Evolutionary conservation across 2,888 invertebrate species (phyloP), one percentile per base, ranked within the genome.

Genomic region (Rhorus exstirpatorius): DNA sequence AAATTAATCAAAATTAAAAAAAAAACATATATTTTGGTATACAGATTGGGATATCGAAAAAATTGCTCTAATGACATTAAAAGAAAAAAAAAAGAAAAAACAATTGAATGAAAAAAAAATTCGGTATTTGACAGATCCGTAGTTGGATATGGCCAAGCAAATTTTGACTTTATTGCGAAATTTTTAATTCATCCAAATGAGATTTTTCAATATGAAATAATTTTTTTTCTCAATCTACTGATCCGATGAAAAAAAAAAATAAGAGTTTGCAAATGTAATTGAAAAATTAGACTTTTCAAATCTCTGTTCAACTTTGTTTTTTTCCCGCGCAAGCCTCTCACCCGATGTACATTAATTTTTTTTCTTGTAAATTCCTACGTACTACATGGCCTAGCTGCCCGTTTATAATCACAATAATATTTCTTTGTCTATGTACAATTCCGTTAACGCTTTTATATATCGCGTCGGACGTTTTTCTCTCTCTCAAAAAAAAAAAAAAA

Each of bases 351-450:
- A 71, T 67, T 24, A 3, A 31, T 46, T 12, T 51, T 49, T n/a
- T 63, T n/a, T 68, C 10, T 46, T 24, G 41, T 21, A 55, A 55
- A 55, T 77, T 67, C 55, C 31, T 67, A 78, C 24, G 44, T 21
- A 17, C 63, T 70, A 49, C 17, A 26, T 35, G 21, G 31, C 21
- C 44, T 65, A 61, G 4, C 12, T 60, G 3, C 60, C 26, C 26
- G 41, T 7, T 70, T 44, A 53, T 35, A 21, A 41, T 70, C 10
- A 21, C 8, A 44, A 55, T 44, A 24, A 53, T 21, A 38, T 41
- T 61, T 61, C n/a, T 24, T 53, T 24, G 68, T 38, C 31, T 67
- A 67, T 67, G 31, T 65, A 65, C 65, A 55, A 75, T 65, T 58
- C 58, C 49, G 8, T 21, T 35, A 38, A 49, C 21, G 35, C 31